Conservation (phyloP, 2,113 vertebrate species). For the Pandion haliaetus region DNA sequence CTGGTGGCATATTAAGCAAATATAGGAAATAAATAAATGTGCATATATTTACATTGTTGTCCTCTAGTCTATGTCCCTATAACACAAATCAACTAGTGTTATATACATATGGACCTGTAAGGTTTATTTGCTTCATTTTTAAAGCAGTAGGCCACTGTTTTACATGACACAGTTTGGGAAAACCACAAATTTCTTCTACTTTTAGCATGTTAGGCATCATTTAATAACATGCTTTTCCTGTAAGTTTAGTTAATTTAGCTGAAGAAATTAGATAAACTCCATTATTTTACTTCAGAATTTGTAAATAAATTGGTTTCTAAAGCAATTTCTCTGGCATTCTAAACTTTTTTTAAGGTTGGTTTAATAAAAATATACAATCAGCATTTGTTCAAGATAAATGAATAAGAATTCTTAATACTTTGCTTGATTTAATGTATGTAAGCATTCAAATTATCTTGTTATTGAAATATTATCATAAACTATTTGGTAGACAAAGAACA, state of each 20-base stretch:
- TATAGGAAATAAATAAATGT: background rate
- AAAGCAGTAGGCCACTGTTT: background rate
- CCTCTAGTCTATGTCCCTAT: background rate
- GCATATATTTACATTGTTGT: background rate
- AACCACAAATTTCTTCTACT: background rate
- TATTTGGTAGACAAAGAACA: background rate
- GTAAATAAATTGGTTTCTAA: background rate
- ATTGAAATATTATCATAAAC: background rate
- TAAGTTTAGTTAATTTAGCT: background rate
- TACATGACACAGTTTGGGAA: background rate
- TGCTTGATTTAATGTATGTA: background rate
- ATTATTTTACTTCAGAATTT: background rate
- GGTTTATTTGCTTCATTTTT: background rate
- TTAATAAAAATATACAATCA: background rate
- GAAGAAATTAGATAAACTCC: background rate
- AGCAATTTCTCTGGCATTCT: background rate
- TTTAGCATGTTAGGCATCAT: background rate
- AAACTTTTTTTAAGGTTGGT: background rate
- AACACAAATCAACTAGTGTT: background rate
- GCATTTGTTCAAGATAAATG: background rate
- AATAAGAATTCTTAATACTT: background rate
- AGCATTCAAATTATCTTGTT: background rate
- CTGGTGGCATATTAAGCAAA: background rate
- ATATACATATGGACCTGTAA: background rate
- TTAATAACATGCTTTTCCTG: background rate